These are phyloP conservation scores for Siniperca obscura DNA, from an alignment of 2,797 vertebrate genomes.

Conservation along the genomic window DNA sequence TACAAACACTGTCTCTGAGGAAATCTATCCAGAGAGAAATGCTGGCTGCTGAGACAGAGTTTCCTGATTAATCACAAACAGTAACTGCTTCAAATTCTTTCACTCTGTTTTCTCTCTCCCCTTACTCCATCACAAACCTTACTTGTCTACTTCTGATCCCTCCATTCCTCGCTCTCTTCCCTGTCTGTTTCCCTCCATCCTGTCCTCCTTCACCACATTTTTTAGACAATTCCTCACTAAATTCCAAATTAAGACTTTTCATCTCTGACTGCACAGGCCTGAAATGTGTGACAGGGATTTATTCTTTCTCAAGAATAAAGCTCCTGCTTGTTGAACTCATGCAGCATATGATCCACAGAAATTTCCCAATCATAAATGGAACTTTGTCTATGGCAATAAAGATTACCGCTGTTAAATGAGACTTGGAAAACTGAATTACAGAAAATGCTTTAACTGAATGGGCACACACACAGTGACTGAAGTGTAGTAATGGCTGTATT, in stretches of 20 bases:
- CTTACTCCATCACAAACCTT: not conserved
- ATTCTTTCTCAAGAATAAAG: slow-evolving; percentile 31
- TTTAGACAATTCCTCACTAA: slow-evolving; percentile 17
- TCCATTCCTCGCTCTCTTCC: not conserved
- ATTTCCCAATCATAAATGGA: slow-evolving; percentile 4
- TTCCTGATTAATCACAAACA: slow-evolving; percentile 22
- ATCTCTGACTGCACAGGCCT: slow-evolving; percentile 12
- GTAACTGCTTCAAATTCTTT: slow-evolving; percentile 21
- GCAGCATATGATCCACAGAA: slow-evolving; percentile 13
- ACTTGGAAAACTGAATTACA: not conserved
- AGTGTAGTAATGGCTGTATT: not conserved
- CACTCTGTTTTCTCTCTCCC: not conserved
- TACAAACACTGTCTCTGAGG: slow-evolving; percentile 11
- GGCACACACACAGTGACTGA: not conserved
- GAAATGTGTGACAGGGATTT: slow-evolving; percentile 35
- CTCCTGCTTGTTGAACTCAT: slow-evolving; percentile 22
- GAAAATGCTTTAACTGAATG: not conserved
- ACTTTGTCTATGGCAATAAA: not conserved
- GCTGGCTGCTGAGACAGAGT: slow-evolving; percentile 15
- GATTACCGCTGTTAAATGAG: not conserved
- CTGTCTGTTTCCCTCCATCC: slow-evolving; percentile 3
- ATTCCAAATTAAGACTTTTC: slow-evolving; percentile 47
- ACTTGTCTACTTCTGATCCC: not conserved
- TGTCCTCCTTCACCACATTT: not conserved
- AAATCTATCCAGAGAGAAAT: slow-evolving; percentile 6